These are phyloP conservation scores for Polyodon spathula DNA, from an alignment of 2,113 vertebrate species.

Conservation along the genomic window DNA sequence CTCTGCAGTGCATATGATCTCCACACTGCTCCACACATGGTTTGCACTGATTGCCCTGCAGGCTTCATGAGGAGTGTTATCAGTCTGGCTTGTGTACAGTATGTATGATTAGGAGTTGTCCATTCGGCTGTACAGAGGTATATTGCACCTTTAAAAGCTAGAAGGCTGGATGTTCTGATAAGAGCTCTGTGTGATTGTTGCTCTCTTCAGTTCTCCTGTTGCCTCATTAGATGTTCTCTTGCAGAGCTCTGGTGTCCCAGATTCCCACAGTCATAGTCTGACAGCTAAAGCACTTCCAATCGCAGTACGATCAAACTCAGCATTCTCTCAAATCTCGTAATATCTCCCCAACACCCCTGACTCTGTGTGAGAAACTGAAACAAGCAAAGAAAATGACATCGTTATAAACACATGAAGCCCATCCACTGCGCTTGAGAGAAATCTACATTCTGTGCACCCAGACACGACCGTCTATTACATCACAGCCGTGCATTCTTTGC, in stretches of 20 bases:
- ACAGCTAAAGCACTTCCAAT: conserved; percentile 48
- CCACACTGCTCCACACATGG: too few species aligned
- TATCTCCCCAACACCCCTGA: conserved; percentile 37
- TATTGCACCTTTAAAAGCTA: neutral
- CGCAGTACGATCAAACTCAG: conserved; percentile 49
- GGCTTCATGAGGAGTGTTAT: too few species aligned
- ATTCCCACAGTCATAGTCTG: conserved; percentile 39
- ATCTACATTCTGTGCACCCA: too few species aligned
- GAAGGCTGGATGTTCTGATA: neutral
- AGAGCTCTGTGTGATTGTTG: neutral
- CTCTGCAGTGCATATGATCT: too few species aligned
- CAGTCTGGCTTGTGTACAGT: neutral
- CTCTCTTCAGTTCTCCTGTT: conserved; percentile 42
- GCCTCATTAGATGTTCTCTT: conserved; percentile 50
- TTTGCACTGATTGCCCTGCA: too few species aligned
- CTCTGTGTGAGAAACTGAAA: conserved; percentile 25
- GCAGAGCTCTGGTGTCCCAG: conserved; percentile 31
- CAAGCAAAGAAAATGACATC: conserved; percentile 20
- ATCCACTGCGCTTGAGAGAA: too few species aligned
- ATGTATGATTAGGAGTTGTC: neutral
- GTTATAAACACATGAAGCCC: neutral
- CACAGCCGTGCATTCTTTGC: too few species aligned
- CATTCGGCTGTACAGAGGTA: neutral
- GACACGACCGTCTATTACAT: too few species aligned
- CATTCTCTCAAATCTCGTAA: conserved; percentile 51